Percentiles rank a stretch among this genome's conserved stretches.
These are phyloP conservation scores for Lampris megalopsis DNA, from an alignment of 2,113 vertebrate genomes.

Conservation along the genomic window DNA sequence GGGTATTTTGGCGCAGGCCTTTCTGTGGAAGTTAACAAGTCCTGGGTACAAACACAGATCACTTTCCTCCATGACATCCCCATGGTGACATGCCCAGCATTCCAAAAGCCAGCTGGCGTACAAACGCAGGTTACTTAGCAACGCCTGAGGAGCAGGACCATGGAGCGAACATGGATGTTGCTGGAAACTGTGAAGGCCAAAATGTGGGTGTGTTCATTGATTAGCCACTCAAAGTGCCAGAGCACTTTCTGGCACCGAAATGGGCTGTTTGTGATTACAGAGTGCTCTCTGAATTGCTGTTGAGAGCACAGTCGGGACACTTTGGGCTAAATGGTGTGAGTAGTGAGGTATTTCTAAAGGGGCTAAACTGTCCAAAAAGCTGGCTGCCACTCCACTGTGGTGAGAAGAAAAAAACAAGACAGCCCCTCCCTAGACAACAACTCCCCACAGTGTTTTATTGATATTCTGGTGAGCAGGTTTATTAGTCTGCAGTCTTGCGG, in stretches of 20 bases:
- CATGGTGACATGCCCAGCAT: conserved; percentile 40
- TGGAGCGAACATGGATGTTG: conserved; percentile 46
- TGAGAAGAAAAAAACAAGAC: conserved; percentile 11
- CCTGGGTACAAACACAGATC: conserved; percentile 39
- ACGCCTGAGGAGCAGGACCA: conserved; percentile 51
- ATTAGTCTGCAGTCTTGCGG: background rate
- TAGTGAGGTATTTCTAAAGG: conserved; percentile 35
- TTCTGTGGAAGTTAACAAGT: conserved; percentile 21
- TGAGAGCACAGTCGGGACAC: conserved; percentile 14
- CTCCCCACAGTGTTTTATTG: conserved; percentile 12
- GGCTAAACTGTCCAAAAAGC: conserved; percentile 44
- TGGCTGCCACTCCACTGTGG: conserved; percentile 20
- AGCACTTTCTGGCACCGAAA: conserved; percentile 48
- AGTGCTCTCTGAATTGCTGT: conserved; percentile 33
- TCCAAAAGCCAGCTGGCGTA: conserved; percentile 57
- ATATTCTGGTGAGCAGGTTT: conserved; percentile 14
- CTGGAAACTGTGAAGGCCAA: conserved; percentile 44
- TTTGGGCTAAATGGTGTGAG: conserved; percentile 34
- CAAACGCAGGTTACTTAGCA: conserved; percentile 56
- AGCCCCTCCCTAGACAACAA: background rate
- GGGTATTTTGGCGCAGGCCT: background rate
- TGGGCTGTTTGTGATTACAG: conserved; percentile 57
- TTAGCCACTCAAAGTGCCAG: conserved; percentile 46
- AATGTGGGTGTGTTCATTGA: conserved; percentile 48
- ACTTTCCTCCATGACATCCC: conserved; percentile 45